Conservation (phyloP, 2,888 invertebrate species). For the Galerucella nymphaeae region DNA sequence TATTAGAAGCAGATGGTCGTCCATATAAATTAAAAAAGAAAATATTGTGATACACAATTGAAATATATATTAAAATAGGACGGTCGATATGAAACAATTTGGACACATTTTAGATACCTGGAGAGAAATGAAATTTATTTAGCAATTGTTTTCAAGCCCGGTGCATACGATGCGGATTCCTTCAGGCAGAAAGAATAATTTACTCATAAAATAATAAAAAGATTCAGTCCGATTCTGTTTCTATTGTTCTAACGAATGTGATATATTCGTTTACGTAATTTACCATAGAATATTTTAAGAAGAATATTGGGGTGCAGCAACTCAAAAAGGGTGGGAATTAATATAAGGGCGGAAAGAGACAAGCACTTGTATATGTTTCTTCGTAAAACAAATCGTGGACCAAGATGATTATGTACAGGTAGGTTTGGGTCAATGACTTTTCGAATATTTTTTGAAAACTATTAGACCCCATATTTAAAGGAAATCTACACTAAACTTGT, state of each 20-base stretch:
- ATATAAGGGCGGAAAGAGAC: constrained; percentile 1
- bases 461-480: no score
- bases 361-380: neutral
- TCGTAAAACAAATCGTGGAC: no score
- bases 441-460: no score
- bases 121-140: no score
- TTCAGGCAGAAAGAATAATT: no score
- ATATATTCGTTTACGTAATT: constrained; percentile 51
- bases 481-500: no score
- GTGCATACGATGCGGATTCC: no score
- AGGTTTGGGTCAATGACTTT: no score
- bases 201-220: no score
- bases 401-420: no score
- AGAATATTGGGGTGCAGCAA: constrained; percentile 44
- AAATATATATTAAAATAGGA: neutral
- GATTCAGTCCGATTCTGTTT: neutral
- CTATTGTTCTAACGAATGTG: neutral
- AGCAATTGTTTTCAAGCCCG: no score
- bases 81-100: neutral
- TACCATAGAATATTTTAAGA: constrained; percentile 48
- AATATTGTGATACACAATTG: constrained; percentile 2
- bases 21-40: constrained; percentile 8
- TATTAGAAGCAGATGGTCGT: constrained; percentile 14
- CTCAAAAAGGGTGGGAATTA: constrained; percentile 49
- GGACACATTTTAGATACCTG: no score